These are phyloP conservation scores for Corydoras sp. DNA, from an alignment of 2,113 vertebrate species.

Conservation along the genomic window DNA sequence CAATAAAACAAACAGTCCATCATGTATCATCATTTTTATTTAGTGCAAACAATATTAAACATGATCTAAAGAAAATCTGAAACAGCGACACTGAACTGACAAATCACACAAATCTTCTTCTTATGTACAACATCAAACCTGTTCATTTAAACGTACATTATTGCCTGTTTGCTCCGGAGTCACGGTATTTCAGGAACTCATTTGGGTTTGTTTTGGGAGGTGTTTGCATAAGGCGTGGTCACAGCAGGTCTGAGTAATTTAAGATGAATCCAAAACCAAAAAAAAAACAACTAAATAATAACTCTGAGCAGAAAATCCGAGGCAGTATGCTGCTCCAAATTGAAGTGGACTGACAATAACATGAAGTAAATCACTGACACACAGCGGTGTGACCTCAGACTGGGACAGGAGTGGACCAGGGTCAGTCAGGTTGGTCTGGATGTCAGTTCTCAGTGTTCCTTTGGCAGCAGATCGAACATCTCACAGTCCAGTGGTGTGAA, in stretches of 20 bases:
- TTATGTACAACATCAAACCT: conserved; percentile 46
- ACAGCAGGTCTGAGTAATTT: conserved; percentile 6
- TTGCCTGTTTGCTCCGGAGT: conserved; percentile 24
- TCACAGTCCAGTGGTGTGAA: no score
- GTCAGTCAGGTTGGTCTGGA: neutral
- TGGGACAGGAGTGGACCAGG: neutral
- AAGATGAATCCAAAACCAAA: conserved; percentile 4
- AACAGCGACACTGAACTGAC: conserved; percentile 29
- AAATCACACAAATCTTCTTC: conserved; percentile 47
- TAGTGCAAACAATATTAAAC: conserved; percentile 68
- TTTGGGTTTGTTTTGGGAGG: conserved; percentile 11
- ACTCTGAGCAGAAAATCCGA: neutral
- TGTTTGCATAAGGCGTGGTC: conserved; percentile 21
- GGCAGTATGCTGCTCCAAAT: neutral
- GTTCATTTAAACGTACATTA: conserved; percentile 47
- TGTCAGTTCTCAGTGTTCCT: neutral
- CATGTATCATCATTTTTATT: conserved; percentile 35
- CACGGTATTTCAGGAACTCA: conserved; percentile 10
- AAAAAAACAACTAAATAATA: conserved; percentile 5
- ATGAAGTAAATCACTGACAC: neutral
- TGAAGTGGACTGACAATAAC: neutral
- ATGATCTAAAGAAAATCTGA: conserved; percentile 44
- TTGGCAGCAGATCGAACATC: neutral
- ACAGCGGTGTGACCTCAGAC: conserved; percentile 1
- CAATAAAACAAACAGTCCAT: neutral